Conservation (phyloP, 2,888 invertebrate species). For the Oxycera nigricornis region DNA sequence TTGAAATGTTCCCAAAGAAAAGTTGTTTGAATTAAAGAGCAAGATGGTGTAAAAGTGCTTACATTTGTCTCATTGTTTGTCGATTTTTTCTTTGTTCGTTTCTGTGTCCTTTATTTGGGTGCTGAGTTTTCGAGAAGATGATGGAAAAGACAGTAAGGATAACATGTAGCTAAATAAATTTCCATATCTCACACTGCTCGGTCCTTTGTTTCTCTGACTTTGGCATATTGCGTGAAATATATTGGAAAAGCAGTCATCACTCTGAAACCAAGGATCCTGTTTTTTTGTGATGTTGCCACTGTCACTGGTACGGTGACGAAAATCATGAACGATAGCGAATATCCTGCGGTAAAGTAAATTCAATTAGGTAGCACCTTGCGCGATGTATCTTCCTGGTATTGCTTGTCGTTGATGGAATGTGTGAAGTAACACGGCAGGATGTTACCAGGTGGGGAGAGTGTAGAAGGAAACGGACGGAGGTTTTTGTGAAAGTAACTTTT, state of each 20-base stretch:
- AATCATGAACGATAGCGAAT: neutral
- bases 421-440: neutral
- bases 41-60: neutral
- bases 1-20: neutral
- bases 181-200: neutral
- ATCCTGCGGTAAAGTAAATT: constrained; percentile 14
- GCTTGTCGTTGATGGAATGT: neutral
- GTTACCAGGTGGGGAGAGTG: neutral
- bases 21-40: neutral
- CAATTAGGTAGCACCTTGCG: constrained; percentile 18
- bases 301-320: neutral
- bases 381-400: neutral
- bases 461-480: neutral
- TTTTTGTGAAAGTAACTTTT: too few relatives aligned
- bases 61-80: neutral
- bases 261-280: neutral
- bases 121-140: too few relatives aligned
- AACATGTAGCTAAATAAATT: neutral
- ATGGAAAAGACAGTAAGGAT: too few relatives aligned
- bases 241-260: neutral
- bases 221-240: neutral
- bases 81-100: neutral
- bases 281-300: neutral
- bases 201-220: neutral
- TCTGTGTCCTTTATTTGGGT: too few relatives aligned